Evolutionary conservation across 2,113 vertebrate genomes (phyloP).

Genomic region (Thinocorus orbignyianus): DNA sequence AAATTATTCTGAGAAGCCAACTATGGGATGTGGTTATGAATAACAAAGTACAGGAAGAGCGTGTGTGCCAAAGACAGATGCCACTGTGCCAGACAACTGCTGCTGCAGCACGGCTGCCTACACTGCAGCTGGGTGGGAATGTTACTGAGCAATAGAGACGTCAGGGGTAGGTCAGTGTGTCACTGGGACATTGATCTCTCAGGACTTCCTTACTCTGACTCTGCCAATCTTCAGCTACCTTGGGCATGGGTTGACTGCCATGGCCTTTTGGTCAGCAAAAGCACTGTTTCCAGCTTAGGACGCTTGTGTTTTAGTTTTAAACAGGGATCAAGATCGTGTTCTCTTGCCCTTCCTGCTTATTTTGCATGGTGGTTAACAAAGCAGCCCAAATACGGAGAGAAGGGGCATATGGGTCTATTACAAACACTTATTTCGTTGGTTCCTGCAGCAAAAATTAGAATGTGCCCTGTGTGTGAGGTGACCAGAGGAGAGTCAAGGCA

Average conservation of each 20-base stretch:
- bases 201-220: neutral
- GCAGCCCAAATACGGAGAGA: neutral
- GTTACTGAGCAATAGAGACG: neutral
- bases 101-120: neutral
- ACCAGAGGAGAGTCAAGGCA: neutral
- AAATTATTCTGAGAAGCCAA: neutral
- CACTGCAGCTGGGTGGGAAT: neutral
- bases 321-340: neutral
- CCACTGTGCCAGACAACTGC: neutral
- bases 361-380: neutral
- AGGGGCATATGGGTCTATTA: neutral
- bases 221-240: neutral
- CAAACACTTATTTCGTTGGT: no score
- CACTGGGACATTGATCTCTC: no score
- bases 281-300: neutral
- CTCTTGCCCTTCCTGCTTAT: neutral
- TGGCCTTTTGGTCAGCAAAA: neutral
- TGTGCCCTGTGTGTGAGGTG: accelerated
- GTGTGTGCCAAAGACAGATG: neutral
- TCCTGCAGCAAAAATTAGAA: no score
- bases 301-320: neutral
- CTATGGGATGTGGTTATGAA: neutral
- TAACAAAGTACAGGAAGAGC: neutral
- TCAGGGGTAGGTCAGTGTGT: neutral
- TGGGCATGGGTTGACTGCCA: neutral